A percentile compares a stretch with the other conserved stretches of the same genome.
These are phyloP conservation scores for Phoenicopterus ruber DNA, from an alignment of 2,113 vertebrate genomes.

Conservation along the genomic window DNA sequence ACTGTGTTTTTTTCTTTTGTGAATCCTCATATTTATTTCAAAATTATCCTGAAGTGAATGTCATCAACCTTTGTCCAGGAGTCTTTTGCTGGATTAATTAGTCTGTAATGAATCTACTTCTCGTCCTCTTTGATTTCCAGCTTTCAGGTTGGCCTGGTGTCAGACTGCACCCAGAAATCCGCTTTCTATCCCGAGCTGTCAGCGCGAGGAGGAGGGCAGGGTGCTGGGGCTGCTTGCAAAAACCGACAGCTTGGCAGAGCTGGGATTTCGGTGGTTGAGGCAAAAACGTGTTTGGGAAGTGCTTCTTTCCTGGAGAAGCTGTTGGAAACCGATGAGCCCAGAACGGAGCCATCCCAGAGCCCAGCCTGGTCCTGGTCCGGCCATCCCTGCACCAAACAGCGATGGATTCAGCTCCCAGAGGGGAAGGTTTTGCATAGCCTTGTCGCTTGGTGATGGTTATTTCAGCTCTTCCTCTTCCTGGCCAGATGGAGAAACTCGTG, in stretches of 20 bases:
- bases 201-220: background rate
- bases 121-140: background rate
- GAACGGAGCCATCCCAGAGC: background rate
- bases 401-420: background rate
- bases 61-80: slow-evolving; percentile 47
- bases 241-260: background rate
- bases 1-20: background rate
- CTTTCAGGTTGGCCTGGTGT: background rate
- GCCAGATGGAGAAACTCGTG: background rate
- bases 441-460: background rate
- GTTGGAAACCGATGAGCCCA: background rate
- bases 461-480: background rate
- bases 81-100: slow-evolving; percentile 41
- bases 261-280: background rate
- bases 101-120: slow-evolving; percentile 13
- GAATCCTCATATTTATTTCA: slow-evolving; percentile 37
- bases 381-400: background rate
- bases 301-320: background rate
- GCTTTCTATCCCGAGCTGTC: background rate
- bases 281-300: background rate
- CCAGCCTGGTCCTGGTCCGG: background rate
- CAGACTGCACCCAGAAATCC: background rate
- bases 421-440: background rate
- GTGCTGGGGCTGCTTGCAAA: background rate
- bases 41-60: slow-evolving; percentile 42